These are phyloP conservation scores for Sapajus apella DNA, from an alignment of 2,113 vertebrate genomes.

Conservation along the genomic window DNA sequence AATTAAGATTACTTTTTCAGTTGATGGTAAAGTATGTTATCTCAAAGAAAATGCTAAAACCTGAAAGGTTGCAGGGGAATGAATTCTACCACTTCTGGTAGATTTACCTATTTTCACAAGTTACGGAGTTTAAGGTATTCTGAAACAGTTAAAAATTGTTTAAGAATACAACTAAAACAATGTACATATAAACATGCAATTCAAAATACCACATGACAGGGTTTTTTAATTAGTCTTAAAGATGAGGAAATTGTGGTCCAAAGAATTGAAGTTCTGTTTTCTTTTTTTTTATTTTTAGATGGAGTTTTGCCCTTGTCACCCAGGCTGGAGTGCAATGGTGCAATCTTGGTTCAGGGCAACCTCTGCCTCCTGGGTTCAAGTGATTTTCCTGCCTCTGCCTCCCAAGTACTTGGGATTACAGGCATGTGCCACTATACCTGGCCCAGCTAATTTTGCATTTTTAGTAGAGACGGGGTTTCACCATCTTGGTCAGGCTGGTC, in stretches of 20 bases:
- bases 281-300: too few relatives aligned
- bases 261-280: background rate
- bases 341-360: too few relatives aligned
- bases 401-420: too few relatives aligned
- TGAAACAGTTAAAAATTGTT: background rate
- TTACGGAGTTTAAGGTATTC: background rate
- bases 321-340: too few relatives aligned
- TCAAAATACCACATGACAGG: background rate
- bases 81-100: background rate
- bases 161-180: background rate
- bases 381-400: too few relatives aligned
- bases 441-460: too few relatives aligned
- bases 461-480: too few relatives aligned
- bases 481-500: too few relatives aligned
- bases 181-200: background rate
- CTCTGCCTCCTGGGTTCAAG: too few relatives aligned
- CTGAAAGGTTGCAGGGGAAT: background rate
- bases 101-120: background rate
- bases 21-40: background rate
- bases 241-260: background rate
- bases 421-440: too few relatives aligned
- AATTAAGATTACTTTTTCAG: slow-evolving; percentile 15
- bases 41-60: background rate
- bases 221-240: background rate
- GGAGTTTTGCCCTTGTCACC: too few relatives aligned